phyloP scores from a whole-genome alignment of 2,113 vertebrate species.

The Climacteris rufus region DNA sequence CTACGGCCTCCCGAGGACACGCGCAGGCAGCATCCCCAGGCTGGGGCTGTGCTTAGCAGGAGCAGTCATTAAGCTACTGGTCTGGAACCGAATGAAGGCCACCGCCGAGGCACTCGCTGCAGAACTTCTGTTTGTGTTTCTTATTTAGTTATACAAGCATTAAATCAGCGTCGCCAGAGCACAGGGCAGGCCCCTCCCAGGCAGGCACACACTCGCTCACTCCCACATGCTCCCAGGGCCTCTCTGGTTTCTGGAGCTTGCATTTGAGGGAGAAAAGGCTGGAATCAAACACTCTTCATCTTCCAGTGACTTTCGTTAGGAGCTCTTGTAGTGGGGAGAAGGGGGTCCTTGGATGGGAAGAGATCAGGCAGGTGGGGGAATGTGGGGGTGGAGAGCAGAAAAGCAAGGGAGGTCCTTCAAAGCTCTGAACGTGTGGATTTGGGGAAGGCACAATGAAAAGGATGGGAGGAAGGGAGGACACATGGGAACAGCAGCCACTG shows the following conservation, averaged over 20 bases:
- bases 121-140: constrained; percentile 53
- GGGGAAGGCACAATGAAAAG: background rate
- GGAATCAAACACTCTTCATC: background rate
- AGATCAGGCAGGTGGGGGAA: background rate
- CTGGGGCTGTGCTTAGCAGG: constrained; percentile 29
- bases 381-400: background rate
- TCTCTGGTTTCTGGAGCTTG: background rate
- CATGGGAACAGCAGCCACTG: background rate
- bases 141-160: constrained; percentile 49
- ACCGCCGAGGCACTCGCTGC: background rate
- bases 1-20: background rate
- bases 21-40: background rate
- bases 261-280: background rate
- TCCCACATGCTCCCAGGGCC: background rate
- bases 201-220: background rate
- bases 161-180: constrained; percentile 14
- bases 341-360: background rate
- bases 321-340: background rate
- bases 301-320: background rate
- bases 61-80: constrained; percentile 67
- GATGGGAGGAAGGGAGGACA: background rate
- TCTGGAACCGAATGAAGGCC: constrained; percentile 20
- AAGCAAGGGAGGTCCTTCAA: background rate
- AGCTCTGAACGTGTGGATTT: background rate
- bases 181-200: background rate